Evolutionary conservation across 2,797 vertebrate species (phyloP).

Genomic region (Chloroceryle amazona): DNA sequence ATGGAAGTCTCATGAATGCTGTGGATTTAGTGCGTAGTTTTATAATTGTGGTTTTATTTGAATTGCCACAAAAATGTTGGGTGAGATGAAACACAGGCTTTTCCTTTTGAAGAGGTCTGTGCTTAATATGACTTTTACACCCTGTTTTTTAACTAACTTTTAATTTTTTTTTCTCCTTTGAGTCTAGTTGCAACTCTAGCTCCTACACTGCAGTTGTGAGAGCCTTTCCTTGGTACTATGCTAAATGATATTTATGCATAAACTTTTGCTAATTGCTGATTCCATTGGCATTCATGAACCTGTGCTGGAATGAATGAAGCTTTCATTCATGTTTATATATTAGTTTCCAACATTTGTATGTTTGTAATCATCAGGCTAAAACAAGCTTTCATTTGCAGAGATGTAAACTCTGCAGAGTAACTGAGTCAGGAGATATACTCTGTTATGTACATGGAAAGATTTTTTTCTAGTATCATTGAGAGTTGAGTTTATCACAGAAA

Average conservation of each 20-base stretch:
- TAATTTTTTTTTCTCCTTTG: slow-evolving; percentile 34
- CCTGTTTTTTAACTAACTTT: slow-evolving; percentile 38
- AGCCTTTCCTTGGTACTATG: neutral
- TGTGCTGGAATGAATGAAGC: slow-evolving; percentile 15
- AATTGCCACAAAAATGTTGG: slow-evolving; percentile 42
- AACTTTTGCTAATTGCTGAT: slow-evolving; percentile 38
- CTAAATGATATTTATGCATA: neutral
- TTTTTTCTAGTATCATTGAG: neutral
- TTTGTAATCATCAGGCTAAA: slow-evolving; percentile 30
- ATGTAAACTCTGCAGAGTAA: neutral
- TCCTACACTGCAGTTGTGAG: neutral
- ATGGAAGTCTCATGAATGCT: neutral
- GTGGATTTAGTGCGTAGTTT: neutral
- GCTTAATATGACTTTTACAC: slow-evolving; percentile 55
- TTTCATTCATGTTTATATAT: slow-evolving; percentile 70
- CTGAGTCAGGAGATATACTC: neutral
- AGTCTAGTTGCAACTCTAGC: neutral
- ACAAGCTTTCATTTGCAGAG: slow-evolving; percentile 16
- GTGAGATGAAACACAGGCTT: slow-evolving; percentile 43
- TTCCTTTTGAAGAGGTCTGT: slow-evolving; percentile 52
- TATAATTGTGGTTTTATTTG: slow-evolving; percentile 67
- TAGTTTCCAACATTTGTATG: slow-evolving; percentile 62
- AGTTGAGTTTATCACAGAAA: neutral
- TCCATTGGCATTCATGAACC: slow-evolving; percentile 26
- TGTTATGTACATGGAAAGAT: neutral